Percentiles rank a stretch among this genome's conserved stretches.
phyloP scores from a whole-genome alignment of 2,113 vertebrate genomes.

The Piaya cayana region DNA sequence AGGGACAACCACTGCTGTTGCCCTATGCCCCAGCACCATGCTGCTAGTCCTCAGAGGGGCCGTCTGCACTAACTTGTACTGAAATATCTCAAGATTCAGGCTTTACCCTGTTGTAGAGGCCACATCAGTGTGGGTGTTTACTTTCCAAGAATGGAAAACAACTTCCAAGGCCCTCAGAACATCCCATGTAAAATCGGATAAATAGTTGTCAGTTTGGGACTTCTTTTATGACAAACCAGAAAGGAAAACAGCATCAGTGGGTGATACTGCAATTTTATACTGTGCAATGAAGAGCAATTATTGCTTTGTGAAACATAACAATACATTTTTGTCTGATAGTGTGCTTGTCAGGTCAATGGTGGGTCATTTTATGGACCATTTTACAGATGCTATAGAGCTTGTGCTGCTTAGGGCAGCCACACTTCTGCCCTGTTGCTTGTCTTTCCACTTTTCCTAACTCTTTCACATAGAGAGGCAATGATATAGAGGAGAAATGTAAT shows the following conservation, averaged over 20 bases:
- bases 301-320: neutral
- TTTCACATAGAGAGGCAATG: neutral
- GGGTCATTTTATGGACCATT: neutral
- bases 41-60: neutral
- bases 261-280: neutral
- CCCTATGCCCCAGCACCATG: accelerated
- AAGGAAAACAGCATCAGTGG: neutral
- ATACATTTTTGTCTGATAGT: neutral
- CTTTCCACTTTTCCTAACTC: neutral
- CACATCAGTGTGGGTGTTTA: accelerated
- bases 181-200: neutral
- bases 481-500: neutral
- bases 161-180: neutral
- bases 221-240: neutral
- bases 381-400: neutral
- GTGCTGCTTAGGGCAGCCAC: neutral
- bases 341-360: neutral
- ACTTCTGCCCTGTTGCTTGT: neutral
- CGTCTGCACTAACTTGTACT: accelerated
- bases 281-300: neutral
- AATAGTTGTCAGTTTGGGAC: neutral
- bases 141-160: neutral
- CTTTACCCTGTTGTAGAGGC: neutral
- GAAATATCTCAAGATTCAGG: neutral
- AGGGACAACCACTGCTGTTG: neutral